Conservation (phyloP, 2,888 invertebrate genomes). For the Cheilosia impressa region DNA sequence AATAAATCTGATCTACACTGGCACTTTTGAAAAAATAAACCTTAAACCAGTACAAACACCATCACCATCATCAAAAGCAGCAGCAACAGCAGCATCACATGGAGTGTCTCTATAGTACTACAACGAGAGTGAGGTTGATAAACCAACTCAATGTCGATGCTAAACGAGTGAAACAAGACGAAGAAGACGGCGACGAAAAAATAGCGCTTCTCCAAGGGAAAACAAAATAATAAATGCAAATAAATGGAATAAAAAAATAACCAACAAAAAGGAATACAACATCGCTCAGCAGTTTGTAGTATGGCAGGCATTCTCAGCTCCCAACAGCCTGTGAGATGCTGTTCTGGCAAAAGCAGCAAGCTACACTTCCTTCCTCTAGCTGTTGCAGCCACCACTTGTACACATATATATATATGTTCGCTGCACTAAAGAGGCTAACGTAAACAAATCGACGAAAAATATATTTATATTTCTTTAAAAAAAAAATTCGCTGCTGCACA, state of each 20-base stretch:
- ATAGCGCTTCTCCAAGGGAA: constrained; percentile 57
- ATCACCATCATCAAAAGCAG: constrained; percentile 16
- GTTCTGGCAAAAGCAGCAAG: constrained; percentile 52
- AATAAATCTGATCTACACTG: constrained; percentile 47
- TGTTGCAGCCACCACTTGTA: neutral
- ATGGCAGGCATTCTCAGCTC: neutral
- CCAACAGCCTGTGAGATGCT: constrained; percentile 42
- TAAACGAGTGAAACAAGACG: constrained; percentile 56
- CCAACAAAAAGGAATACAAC: constrained; percentile 15
- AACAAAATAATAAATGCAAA: constrained; percentile 73
- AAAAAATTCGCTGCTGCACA: constrained; percentile 50
- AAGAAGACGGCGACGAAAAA: constrained; percentile 17
- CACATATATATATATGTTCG: neutral
- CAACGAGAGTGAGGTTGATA: constrained; percentile 63
- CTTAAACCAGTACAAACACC: constrained; percentile 43
- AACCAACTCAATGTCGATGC: constrained; percentile 73
- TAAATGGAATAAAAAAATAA: constrained; percentile 65
- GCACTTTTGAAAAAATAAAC: constrained; percentile 55
- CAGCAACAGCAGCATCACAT: constrained; percentile 13
- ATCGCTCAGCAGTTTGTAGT: constrained; percentile 64
- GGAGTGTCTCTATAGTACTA: neutral
- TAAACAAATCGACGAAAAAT: constrained; percentile 73
- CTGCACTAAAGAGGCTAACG: constrained; percentile 68
- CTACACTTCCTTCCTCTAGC: constrained; percentile 48
- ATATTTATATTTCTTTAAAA: constrained; percentile 25